These are phyloP conservation scores for Mizuhopecten yessoensis DNA, from an alignment of 1,140 invertebrate genomes.

Conservation along the genomic window DNA sequence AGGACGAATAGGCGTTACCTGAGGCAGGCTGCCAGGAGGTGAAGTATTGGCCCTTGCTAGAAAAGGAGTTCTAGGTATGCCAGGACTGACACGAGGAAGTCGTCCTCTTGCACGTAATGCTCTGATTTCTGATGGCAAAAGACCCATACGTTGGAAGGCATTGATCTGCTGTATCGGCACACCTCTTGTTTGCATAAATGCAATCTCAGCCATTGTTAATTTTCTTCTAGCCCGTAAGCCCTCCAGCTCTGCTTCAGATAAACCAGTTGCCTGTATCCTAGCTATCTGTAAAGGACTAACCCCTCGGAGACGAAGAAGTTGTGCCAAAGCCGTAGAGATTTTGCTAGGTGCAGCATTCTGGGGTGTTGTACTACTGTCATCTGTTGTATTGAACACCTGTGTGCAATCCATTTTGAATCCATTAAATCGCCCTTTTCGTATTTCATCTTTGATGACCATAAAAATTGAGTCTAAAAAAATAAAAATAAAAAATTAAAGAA, in stretches of 20 bases:
- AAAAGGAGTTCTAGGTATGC: neutral
- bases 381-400: neutral
- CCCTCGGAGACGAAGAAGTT: neutral
- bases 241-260: neutral
- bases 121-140: neutral
- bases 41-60: too few species aligned
- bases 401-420: neutral
- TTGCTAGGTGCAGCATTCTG: neutral
- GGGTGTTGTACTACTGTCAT: neutral
- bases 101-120: neutral
- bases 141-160: neutral
- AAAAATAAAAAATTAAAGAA: neutral
- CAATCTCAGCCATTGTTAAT: neutral
- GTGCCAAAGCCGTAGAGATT: neutral
- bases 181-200: neutral
- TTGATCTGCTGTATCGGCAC: neutral
- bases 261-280: conserved; percentile 13
- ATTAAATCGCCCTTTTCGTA: neutral
- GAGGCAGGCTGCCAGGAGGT: neutral
- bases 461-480: neutral
- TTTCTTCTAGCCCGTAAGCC: neutral
- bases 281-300: conserved; percentile 1
- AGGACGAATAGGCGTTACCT: neutral
- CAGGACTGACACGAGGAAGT: neutral
- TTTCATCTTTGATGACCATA: conserved; percentile 1